A percentile compares a stretch with the other conserved stretches of the same genome.
phyloP scores from a whole-genome alignment of 2,113 vertebrate species.

The Nesoenas mayeri region DNA sequence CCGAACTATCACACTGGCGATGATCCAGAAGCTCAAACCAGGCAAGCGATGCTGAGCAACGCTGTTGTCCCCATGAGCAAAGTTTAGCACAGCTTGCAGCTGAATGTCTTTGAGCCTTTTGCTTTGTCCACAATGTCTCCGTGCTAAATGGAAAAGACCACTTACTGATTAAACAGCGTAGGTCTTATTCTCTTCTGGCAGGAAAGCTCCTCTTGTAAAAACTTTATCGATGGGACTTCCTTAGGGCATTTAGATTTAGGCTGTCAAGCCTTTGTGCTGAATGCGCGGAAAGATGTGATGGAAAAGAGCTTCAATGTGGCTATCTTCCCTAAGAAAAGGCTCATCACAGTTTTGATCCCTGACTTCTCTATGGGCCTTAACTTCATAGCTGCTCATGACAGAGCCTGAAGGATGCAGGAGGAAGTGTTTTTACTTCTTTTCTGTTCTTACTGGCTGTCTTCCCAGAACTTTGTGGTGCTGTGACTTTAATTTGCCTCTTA shows the following conservation, averaged over 20 bases:
- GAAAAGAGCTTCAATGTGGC: neutral
- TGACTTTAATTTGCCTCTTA: conserved; percentile 1
- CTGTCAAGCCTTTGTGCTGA: neutral
- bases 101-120: neutral
- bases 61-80: accelerated
- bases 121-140: neutral
- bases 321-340: neutral
- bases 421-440: neutral
- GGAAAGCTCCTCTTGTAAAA: neutral
- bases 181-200: neutral
- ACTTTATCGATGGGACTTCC: neutral
- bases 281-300: neutral
- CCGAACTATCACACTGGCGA: neutral
- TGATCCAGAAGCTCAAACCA: neutral
- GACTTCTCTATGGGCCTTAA: neutral
- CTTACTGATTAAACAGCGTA: neutral
- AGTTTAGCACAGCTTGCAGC: neutral
- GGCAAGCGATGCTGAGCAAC: neutral
- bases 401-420: neutral
- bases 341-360: neutral
- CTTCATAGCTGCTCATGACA: neutral
- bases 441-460: neutral
- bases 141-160: neutral
- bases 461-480: neutral
- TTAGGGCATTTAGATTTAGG: neutral